Percentiles rank a stretch among this genome's conserved stretches.
These are phyloP conservation scores for Ennomos quercinarius DNA, from an alignment of 2,888 invertebrate species.

Conservation along the genomic window DNA sequence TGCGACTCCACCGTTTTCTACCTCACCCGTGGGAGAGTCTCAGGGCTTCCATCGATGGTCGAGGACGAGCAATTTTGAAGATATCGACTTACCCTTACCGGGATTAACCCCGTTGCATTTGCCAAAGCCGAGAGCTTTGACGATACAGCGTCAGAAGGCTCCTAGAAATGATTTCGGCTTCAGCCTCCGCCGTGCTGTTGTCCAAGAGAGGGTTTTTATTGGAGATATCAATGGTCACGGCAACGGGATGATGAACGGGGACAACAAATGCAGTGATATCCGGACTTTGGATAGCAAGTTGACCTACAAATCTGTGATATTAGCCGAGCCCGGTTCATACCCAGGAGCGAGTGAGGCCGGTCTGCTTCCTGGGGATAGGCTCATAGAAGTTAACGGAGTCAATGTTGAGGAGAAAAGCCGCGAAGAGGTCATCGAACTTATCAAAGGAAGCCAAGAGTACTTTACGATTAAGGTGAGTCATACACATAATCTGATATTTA, in stretches of 20 bases:
- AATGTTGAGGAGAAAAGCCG: slow-evolving; percentile 94
- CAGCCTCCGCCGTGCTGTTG: slow-evolving; percentile 94
- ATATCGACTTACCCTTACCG: slow-evolving; percentile 90
- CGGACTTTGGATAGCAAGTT: slow-evolving; percentile 72
- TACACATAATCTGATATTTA: slow-evolving; percentile 16
- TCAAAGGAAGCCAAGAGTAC: slow-evolving; percentile 92
- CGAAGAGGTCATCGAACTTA: slow-evolving; percentile 97
- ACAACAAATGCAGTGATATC: slow-evolving; percentile 69
- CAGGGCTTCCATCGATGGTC: slow-evolving; percentile 93
- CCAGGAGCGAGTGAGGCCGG: slow-evolving; percentile 92
- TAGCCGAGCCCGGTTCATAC: slow-evolving; percentile 95
- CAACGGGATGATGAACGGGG: slow-evolving; percentile 68
- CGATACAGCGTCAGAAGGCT: slow-evolving; percentile 91
- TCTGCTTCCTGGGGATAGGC: slow-evolving; percentile 96
- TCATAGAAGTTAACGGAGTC: slow-evolving; percentile 95
- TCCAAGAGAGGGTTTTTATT: slow-evolving; percentile 88
- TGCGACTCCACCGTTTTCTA: slow-evolving; percentile 94
- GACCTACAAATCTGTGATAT: slow-evolving; percentile 90
- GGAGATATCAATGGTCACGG: slow-evolving; percentile 72
- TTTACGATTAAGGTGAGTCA: slow-evolving; percentile 93
- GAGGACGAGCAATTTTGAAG: slow-evolving; percentile 91
- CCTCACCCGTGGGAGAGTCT: slow-evolving; percentile 94
- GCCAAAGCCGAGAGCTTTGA: slow-evolving; percentile 90
- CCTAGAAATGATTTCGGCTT: slow-evolving; percentile 97
- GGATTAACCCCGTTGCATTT: slow-evolving; percentile 88